Evolutionary conservation across 1,140 invertebrate species (phyloP), one percentile per base, ranked within the genome.

Genomic region (Dinoponera quadriceps): DNA sequence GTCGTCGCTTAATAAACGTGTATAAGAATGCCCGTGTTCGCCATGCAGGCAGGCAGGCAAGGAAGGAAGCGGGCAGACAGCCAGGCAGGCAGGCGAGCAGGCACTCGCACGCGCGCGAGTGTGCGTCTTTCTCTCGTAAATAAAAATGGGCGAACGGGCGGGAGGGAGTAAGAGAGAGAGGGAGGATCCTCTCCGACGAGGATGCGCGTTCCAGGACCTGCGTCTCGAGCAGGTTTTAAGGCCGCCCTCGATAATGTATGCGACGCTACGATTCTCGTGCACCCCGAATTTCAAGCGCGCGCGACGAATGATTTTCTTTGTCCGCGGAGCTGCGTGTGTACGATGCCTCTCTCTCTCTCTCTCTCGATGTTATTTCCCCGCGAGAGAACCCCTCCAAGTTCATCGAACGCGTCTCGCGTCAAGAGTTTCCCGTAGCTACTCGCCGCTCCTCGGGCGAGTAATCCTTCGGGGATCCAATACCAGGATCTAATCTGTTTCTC

Each of bases 201-300:
- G 51, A 63, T 54, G 73, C 54, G 69, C 77, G 68, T 78, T 81
- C 22, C 60, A 27, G 38, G 62, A 85, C 75, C 65, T 57, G 82
- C 13, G 29, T 48, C n/a, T n/a, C 44, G 66, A 84, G 27, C 65
- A 85, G 73, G 82, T 80, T 84, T 84, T 85, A 22, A 80, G 57
- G 49, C 54, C 83, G 51, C 27, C 29, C 63, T 84, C 44, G 83
- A 85, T 69, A 85, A 84, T 83, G 38, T 59, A 62, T 60, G 49
- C 69, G 72, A 57, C 72, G 59, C 49, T 75, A 77, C 73, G 73
- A 63, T 83, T 83, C 54, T 59, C 7, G 38, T 11, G 38, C 38
- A 44, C 7, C 51, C 49, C 71, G 71, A 82, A 75, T 77, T 82
- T 82, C 60, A 82, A 60, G 25, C 27, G 20, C 2, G 27, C 57